phyloP scores from a whole-genome alignment of 2,113 vertebrate species.

The Podarcis raffonei region DNA sequence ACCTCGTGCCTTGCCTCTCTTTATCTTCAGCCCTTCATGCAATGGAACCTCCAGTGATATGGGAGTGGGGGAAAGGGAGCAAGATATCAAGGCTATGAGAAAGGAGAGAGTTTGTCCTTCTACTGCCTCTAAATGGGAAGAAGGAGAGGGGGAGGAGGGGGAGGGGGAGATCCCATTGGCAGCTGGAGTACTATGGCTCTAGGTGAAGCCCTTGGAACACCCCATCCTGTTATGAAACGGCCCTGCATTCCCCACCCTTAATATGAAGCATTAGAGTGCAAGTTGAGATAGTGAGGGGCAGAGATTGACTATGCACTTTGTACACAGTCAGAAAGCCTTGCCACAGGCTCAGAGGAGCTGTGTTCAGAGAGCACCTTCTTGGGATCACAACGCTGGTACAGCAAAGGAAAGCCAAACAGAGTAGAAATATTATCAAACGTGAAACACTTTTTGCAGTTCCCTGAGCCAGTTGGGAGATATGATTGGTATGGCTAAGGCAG shows the following conservation, averaged over 20 bases:
- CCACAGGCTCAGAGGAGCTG: constrained; percentile 1
- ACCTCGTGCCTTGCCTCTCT: too few species aligned
- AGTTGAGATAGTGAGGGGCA: neutral
- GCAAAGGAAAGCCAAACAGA: neutral
- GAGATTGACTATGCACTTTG: neutral
- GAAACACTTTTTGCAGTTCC: constrained; percentile 44
- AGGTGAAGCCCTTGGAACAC: neutral
- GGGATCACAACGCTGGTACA: constrained; percentile 17
- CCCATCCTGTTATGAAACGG: neutral
- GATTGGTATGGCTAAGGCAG: constrained; percentile 23
- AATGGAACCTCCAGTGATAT: neutral
- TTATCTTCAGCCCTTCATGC: too few species aligned
- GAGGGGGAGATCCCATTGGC: too few species aligned
- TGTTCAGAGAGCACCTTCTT: neutral
- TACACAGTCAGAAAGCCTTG: neutral
- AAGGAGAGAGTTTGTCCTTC: too few species aligned
- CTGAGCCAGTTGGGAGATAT: constrained; percentile 38
- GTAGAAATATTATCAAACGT: constrained; percentile 35
- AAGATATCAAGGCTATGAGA: neutral
- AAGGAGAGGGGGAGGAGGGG: too few species aligned
- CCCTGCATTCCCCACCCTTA: neutral
- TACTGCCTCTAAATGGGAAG: too few species aligned
- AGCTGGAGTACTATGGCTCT: too few species aligned
- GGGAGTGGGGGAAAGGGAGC: neutral
- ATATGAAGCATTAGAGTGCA: constrained; percentile 8